Conservation (phyloP, 2,113 vertebrate genomes). For the Empidonax traillii region DNA sequence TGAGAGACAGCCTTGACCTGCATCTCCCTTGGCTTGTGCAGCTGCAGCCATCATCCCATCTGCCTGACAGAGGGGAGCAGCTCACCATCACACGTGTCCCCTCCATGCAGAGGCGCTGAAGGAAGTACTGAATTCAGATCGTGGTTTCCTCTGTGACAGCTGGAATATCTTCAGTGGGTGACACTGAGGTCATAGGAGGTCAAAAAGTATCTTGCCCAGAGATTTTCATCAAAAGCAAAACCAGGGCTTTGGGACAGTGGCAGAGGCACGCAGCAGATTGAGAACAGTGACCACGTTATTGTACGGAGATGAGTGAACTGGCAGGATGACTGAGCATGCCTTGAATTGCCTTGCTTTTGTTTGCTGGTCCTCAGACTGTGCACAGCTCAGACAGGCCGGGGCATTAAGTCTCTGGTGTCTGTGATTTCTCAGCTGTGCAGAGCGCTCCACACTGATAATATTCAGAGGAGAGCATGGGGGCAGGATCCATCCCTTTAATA, state of each 20-base stretch:
- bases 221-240: background rate
- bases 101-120: background rate
- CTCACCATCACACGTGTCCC: background rate
- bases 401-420: background rate
- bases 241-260: background rate
- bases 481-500: background rate
- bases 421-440: background rate
- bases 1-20: background rate
- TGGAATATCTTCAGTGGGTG: background rate
- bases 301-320: background rate
- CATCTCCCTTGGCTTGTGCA: background rate
- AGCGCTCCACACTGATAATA: background rate
- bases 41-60: background rate
- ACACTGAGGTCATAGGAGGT: background rate
- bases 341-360: background rate
- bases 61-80: background rate
- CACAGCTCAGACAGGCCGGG: background rate
- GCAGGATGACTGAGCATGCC: background rate
- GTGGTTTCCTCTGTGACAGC: background rate
- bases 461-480: background rate
- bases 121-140: background rate
- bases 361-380: background rate
- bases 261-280: background rate
- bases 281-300: background rate
- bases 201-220: background rate